Evolutionary conservation across 2,797 vertebrate species (phyloP), one percentile per base, ranked within the genome.

Genomic region (Sylvia borin): DNA sequence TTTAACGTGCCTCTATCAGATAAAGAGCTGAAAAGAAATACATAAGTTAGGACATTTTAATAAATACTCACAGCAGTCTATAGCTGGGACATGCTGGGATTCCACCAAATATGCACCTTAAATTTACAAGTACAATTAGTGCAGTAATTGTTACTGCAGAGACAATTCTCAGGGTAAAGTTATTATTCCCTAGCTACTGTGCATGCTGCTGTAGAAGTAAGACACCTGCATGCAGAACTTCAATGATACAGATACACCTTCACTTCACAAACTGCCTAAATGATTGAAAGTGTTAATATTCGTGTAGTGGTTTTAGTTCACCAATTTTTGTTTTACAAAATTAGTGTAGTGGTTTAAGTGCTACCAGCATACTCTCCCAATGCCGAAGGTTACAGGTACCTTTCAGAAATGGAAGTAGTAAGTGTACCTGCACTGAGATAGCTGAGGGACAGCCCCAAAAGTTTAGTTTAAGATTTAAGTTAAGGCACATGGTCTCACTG

Each of bases 1-100:
- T 97, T 98, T 88, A 98, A 96, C 74, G 97, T 98, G 92, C 98
- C 98, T 68, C 98, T 98, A 86, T 98, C 98, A 26, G 98, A 98
- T 66, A 98, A 98, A 67, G 97, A 98, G 89, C 98, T 98, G 92
- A 68, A 95, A 85, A 71, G 53, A 91, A 95, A 90, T 24, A 93
- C 4, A 0, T 47, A 68, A 85, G 21, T 93, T 54, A 67, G 26
- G 64, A 73, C 13, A 76, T 48, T 92, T 92, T 65, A 86, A 83
- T 82, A 78, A 95, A 95, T 88, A 90, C 32, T 70, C 80, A 48
- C 47, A 70, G 82, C 32, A 66, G 72, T 66, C 64, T 72, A 25
- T 5, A 78, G 62, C 43, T 84, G 45, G 5, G 10, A 70, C 67
- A 55, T 11, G 51, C 62, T 85, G 54, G 6, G 51, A 88, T 92